Base-by-base conservation (phyloP, 2,113 vertebrate genomes). In the Amia ocellicauda region DNA sequence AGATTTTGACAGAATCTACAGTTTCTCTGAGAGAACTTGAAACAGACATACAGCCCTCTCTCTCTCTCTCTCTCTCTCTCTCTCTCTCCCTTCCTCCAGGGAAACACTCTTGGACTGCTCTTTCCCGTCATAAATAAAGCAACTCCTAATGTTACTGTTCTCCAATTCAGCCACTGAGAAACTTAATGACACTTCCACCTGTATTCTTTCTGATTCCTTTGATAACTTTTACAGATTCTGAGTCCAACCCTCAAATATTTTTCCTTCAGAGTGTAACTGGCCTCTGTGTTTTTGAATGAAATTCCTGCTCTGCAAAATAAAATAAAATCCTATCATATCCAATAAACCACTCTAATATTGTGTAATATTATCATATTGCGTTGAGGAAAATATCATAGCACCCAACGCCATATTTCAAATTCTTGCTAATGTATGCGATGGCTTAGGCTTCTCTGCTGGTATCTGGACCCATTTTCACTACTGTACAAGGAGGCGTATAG, bases 91-190 rank as follows among this genome's bases (percentile, higher is more conserved):
- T 26, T 11, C 10, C 23, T 53, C 51, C 27, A 2, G 53, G 29
- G 27, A 29, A 26, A 16, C 27, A 29, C 23, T 7, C 17, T 56
- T 29, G 16, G 3, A 19, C 53, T 29, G 53, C 16, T 17, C 17
- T 8, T 56, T 56, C 53, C 53, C 10, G 53, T 56, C 53, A n/a
- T 56, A 56, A 56, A 56, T 56, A 56, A 56, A 28, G 29, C 53
- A 31, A 24, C 53, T 56, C 26, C 53, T 56, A 29, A 31, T 29
- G 53, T 56, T 56, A 56, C 53, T 56, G n/a, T 28, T 11, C 53
- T 56, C 27, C 27, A 56, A 19, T 17, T 56, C 53, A 31, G 28
- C 53, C 53, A 29, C 53, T 29, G 53, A 56, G 22, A 14, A 56
- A 28, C 7, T 7, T 19, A 29, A 56, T 29, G 53, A 56, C 17